Conservation (phyloP, 2,797 vertebrate species). For the Lepilemur septentrionalis region DNA sequence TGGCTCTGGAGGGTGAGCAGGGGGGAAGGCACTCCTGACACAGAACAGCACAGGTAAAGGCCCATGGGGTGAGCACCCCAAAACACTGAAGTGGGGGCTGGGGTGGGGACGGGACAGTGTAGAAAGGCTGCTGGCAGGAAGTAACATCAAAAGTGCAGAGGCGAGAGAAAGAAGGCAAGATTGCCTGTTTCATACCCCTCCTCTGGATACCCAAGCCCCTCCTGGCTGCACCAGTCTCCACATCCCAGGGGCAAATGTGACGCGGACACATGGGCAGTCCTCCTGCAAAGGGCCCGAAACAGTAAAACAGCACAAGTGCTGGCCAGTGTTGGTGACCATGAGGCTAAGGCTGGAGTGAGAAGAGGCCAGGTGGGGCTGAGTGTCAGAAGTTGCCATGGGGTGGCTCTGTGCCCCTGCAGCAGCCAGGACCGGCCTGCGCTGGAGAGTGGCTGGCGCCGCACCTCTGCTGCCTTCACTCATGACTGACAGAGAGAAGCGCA, state of each 20-base stretch:
- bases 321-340: not conserved
- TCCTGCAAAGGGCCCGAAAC: not conserved
- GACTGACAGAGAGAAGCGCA: not conserved
- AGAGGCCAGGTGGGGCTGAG: not conserved
- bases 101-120: not conserved
- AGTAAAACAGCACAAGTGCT: fast-evolving
- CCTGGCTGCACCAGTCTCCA: not conserved
- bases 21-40: no score
- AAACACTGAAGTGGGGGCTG: not conserved
- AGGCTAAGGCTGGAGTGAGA: not conserved
- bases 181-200: not conserved
- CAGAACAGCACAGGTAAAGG: not conserved
- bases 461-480: not conserved
- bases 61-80: not conserved
- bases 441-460: not conserved
- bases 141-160: not conserved
- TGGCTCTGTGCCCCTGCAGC: not conserved
- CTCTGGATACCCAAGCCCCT: not conserved
- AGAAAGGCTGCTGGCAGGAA: not conserved
- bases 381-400: not conserved
- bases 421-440: fast-evolving
- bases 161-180: not conserved
- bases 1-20: not conserved
- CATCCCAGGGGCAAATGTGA: no score
- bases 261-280: not conserved